A percentile compares a stretch with the other conserved stretches of the same genome.
Evolutionary conservation across 2,113 vertebrate genomes (phyloP).

Genomic region (Dipodomys merriami): DNA sequence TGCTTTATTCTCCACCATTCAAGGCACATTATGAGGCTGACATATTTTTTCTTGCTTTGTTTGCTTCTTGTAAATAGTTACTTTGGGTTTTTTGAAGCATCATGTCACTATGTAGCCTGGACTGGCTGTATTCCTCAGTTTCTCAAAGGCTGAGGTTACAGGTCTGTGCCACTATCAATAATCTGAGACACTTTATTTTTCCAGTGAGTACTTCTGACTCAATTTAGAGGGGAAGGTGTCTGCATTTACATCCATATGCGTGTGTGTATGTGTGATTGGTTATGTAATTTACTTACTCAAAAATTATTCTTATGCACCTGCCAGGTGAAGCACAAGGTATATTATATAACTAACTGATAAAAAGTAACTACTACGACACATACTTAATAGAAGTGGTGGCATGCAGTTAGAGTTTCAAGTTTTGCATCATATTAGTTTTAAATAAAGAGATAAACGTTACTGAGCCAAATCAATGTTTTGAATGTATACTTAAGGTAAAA

Average conservation of each 20-base stretch:
- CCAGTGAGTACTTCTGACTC: no score
- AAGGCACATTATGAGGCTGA: no score
- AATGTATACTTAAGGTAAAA: not conserved
- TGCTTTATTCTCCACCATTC: no score
- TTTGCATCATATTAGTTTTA: not conserved
- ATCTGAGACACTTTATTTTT: no score
- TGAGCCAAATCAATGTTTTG: not conserved
- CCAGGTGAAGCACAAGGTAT: not conserved
- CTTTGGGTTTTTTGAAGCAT: no score
- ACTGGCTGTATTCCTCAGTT: no score
- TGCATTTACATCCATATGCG: not conserved
- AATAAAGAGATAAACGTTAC: not conserved
- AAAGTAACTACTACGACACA: not conserved
- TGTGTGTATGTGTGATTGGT: no score
- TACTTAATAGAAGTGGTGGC: not conserved
- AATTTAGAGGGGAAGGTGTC: no score
- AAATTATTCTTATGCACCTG: not conserved
- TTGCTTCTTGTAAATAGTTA: no score
- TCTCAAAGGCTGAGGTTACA: no score
- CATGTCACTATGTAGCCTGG: no score
- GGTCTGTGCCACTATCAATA: not conserved
- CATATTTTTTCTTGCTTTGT: no score
- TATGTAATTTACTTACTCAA: not conserved
- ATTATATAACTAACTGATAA: not conserved
- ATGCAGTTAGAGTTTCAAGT: not conserved